Evolutionary conservation across 1,140 invertebrate species (phyloP).

Genomic region (Aphaenogaster floridana): DNA sequence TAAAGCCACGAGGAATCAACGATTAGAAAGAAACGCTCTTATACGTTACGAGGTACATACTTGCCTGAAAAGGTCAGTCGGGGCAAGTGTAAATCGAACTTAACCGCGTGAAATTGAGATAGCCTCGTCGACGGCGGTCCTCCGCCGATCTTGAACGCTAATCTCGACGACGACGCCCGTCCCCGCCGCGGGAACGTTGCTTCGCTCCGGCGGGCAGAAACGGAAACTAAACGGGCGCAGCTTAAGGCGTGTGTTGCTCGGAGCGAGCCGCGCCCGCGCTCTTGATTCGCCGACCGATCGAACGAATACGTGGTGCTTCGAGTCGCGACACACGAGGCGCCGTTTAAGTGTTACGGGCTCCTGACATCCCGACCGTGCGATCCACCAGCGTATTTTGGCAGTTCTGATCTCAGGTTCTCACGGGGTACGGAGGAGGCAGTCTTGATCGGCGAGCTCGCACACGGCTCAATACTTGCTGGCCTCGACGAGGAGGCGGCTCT

Average conservation of each 20-base stretch:
- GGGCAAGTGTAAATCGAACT: conserved; percentile 76
- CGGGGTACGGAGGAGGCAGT: conserved; percentile 82
- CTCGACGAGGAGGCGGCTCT: conserved; percentile 80
- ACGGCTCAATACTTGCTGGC: conserved; percentile 83
- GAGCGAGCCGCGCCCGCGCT: conserved; percentile 59
- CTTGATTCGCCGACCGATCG: conserved; percentile 71
- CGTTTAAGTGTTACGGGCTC: conserved; percentile 69
- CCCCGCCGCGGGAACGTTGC: neutral
- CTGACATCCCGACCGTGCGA: conserved; percentile 78
- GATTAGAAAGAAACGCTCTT: conserved; percentile 61
- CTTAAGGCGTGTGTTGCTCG: conserved; percentile 21
- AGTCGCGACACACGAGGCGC: conserved; percentile 69
- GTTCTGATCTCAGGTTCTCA: conserved; percentile 75
- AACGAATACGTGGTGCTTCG: conserved; percentile 72
- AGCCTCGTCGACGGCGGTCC: conserved; percentile 61
- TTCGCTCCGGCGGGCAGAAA: conserved; percentile 17
- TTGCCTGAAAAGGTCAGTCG: conserved; percentile 76
- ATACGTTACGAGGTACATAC: conserved; percentile 67
- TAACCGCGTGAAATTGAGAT: conserved; percentile 67
- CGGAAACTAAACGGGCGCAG: conserved; percentile 50
- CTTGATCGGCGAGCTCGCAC: conserved; percentile 84
- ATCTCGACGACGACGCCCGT: conserved; percentile 41
- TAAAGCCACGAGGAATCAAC: conserved; percentile 51
- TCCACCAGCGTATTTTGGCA: conserved; percentile 74
- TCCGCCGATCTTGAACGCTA: conserved; percentile 31